Conservation (phyloP, 2,888 invertebrate genomes). For the Bedellia somnulentella region DNA sequence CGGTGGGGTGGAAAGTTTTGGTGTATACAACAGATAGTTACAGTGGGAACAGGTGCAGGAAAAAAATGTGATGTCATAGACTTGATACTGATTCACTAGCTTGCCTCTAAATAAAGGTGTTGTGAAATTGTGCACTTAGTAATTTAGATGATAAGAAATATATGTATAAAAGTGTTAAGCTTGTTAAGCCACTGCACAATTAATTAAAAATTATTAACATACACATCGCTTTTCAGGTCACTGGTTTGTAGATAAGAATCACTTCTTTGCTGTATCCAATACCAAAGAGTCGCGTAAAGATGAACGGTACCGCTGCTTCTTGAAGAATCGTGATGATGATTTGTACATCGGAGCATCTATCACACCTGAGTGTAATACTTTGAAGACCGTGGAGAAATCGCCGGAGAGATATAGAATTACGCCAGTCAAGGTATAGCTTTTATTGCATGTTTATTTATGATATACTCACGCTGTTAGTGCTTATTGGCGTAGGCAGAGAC, state of each 20-base stretch:
- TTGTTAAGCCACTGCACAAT: background rate
- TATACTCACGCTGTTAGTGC: background rate
- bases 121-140: too few relatives aligned
- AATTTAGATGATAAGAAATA: too few relatives aligned
- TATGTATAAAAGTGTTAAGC: background rate
- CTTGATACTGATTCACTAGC: too few relatives aligned
- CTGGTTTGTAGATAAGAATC: constrained; percentile 95
- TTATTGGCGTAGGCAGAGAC: too few relatives aligned
- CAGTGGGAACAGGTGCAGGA: too few relatives aligned
- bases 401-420: constrained; percentile 86
- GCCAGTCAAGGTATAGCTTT: constrained; percentile 64
- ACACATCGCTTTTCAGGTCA: constrained; percentile 61
- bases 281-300: constrained; percentile 94
- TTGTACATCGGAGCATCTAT: constrained; percentile 89
- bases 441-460: background rate
- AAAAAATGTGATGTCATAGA: too few relatives aligned
- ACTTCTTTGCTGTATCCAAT: constrained; percentile 96
- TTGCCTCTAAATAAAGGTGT: too few relatives aligned
- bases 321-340: constrained; percentile 93
- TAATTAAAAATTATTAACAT: background rate
- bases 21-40: too few relatives aligned
- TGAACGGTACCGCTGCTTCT: constrained; percentile 91
- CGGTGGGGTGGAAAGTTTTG: too few relatives aligned
- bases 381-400: constrained; percentile 92
- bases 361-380: constrained; percentile 88